Percentiles rank a stretch among this genome's conserved stretches.
Conservation (phyloP, 2,113 vertebrate species). For the Anhinga rufa region DNA sequence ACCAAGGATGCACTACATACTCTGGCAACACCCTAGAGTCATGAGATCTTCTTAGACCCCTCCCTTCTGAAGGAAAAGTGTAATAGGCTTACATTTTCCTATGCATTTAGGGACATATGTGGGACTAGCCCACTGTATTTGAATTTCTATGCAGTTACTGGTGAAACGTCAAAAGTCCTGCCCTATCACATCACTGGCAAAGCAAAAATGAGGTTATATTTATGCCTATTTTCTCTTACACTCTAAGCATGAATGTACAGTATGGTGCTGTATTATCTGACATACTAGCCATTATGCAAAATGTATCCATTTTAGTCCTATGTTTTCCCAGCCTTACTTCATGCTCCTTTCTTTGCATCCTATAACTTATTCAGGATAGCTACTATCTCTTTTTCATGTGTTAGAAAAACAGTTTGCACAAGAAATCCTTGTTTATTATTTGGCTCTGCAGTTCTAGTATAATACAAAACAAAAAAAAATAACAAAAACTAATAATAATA, state of each 20-base stretch:
- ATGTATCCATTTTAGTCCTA: not conserved
- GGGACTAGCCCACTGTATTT: too few relatives aligned
- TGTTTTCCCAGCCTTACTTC: not conserved
- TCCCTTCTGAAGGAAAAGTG: not conserved
- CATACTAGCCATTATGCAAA: not conserved
- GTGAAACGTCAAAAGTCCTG: not conserved
- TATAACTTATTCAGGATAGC: not conserved
- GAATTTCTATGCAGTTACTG: not conserved
- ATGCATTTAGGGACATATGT: fast-evolving
- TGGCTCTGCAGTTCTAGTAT: not conserved
- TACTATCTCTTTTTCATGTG: not conserved
- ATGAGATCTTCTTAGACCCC: not conserved
- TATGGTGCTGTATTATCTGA: not conserved
- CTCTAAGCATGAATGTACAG: not conserved
- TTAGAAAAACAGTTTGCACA: not conserved
- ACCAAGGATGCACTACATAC: not conserved
- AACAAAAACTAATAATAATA: not conserved
- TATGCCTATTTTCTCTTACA: not conserved
- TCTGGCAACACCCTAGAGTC: not conserved
- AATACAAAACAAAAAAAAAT: not conserved
- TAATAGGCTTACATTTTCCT: not conserved
- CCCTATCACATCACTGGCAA: not conserved
- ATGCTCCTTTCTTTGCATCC: not conserved
- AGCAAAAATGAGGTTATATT: not conserved
- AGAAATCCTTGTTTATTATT: not conserved